Conservation (phyloP, 2,113 vertebrate species). For the Xenopus laevis region DNA sequence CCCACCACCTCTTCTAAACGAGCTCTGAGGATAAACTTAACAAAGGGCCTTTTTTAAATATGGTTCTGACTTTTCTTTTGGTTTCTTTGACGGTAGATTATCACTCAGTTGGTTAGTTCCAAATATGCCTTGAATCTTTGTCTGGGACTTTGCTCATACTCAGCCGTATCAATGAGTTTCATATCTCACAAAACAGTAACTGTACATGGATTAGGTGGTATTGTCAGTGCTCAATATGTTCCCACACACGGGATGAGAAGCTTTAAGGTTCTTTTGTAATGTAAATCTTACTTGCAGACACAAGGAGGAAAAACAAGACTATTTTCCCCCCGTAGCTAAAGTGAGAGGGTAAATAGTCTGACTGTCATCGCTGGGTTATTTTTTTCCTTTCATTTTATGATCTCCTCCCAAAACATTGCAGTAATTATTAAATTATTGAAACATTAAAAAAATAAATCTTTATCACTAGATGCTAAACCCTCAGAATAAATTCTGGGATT, state of each 20-base stretch:
- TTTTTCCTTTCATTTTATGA: too few relatives aligned
- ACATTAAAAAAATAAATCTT: too few relatives aligned
- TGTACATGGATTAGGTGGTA: slow-evolving; percentile 30
- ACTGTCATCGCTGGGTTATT: too few relatives aligned
- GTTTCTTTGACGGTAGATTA: slow-evolving; percentile 19
- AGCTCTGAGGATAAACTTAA: slow-evolving; percentile 18
- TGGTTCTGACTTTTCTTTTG: slow-evolving; percentile 20
- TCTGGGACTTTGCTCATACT: slow-evolving; percentile 14
- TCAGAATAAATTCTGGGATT: too few relatives aligned
- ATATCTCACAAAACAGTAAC: slow-evolving; percentile 37
- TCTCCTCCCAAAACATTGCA: too few relatives aligned
- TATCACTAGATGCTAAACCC: too few relatives aligned
- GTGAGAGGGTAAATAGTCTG: slow-evolving; percentile 5
- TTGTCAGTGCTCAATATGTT: slow-evolving; percentile 30
- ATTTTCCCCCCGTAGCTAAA: neutral
- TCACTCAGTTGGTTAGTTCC: slow-evolving; percentile 23
- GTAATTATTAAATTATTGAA: too few relatives aligned
- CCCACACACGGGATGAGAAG: slow-evolving; percentile 26
- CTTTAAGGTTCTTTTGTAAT: slow-evolving; percentile 31
- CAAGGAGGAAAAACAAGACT: slow-evolving; percentile 14
- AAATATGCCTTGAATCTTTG: slow-evolving; percentile 28
- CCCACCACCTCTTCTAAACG: slow-evolving; percentile 11
- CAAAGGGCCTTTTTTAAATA: slow-evolving; percentile 20
- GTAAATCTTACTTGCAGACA: slow-evolving; percentile 12
- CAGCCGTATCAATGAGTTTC: slow-evolving; percentile 22